Base-by-base conservation (phyloP, 2,888 invertebrate species). In the Blastobasis lacticolella region DNA sequence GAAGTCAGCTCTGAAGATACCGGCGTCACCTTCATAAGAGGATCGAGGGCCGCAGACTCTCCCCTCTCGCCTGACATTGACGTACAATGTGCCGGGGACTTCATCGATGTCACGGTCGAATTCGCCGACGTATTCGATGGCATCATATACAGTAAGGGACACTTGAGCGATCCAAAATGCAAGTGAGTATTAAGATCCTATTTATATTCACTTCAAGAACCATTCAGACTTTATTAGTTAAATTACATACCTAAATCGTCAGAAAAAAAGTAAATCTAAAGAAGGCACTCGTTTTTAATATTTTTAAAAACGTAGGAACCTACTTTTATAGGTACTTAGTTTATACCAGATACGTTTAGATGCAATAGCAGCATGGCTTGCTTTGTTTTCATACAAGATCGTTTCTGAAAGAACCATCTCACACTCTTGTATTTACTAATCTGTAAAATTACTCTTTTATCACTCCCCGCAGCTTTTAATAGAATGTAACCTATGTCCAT, bases 131-230 rank as follows among this genome's bases (percentile, higher is more conserved):
- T 90, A 0, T 93, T 91, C 62, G 90, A 91, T 62, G 93, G 93
- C 9, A 88, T 93, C 40, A 90, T 93, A 53, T 93, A 93, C 83
- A 93, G 93, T 69, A 93, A 93, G 69, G 93, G 93, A 9, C 89
- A 90, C 61, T 89, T 90, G 66, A 90, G 88, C 57, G 91, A 93
- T 70, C 90, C 91, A 9, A 90, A 90, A 60, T 93, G 93, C 90
- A 90, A 91, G 92, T 92, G 71, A 89, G 89, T 81, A 49, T 45
- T 6, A 8, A 8, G 9, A 8, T 40, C 8, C 40, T 40, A 8
- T 40, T 40, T 40, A 6, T 40, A 40, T 6, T 40, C 40, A 40
- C 40, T 5, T 6, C 8, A 40, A 40, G 8, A 40, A 6, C 40
- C 8, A 40, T 40, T 6, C 40, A 40, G 40, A n/a, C n/a, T n/a